Conservation (phyloP, 2,113 vertebrate genomes). For the Forbesichthys papilliferus region DNA sequence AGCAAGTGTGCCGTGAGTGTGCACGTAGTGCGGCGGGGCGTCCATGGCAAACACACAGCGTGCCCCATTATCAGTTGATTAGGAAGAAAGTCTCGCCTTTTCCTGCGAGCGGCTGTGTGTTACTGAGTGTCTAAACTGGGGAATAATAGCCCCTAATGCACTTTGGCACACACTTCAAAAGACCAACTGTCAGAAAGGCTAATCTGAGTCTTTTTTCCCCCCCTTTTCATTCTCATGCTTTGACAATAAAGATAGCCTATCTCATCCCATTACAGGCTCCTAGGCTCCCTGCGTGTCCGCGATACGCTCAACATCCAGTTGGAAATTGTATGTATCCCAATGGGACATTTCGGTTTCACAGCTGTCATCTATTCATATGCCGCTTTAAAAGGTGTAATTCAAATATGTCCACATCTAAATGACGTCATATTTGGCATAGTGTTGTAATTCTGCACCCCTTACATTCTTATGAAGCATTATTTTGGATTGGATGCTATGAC, state of each 20-base stretch:
- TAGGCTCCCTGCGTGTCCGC: slow-evolving; percentile 69
- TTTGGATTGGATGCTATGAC: too few species aligned
- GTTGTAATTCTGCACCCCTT: too few species aligned
- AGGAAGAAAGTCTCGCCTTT: slow-evolving; percentile 79
- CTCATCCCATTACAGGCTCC: slow-evolving; percentile 72
- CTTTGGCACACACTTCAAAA: slow-evolving; percentile 82
- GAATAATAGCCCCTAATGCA: slow-evolving; percentile 77
- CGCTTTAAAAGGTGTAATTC: slow-evolving; percentile 18
- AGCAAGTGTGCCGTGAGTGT: slow-evolving; percentile 74
- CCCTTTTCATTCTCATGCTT: slow-evolving; percentile 78
- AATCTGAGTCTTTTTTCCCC: slow-evolving; percentile 70
- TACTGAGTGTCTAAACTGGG: slow-evolving; percentile 60
- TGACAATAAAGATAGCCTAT: slow-evolving; percentile 84
- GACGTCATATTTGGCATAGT: slow-evolving; percentile 2
- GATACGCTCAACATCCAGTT: slow-evolving; percentile 61
- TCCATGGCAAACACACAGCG: slow-evolving; percentile 58
- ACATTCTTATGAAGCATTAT: too few species aligned
- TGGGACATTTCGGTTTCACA: slow-evolving; percentile 48
- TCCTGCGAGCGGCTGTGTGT: slow-evolving; percentile 72
- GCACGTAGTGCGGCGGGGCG: slow-evolving; percentile 66
- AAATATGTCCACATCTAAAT: slow-evolving; percentile 18
- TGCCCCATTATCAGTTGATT: slow-evolving; percentile 81
- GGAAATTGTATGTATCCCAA: slow-evolving; percentile 45
- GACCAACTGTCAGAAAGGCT: slow-evolving; percentile 73
- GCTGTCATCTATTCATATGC: slow-evolving; percentile 23